phyloP scores from a whole-genome alignment of 2,888 invertebrate genomes.

The Andricus curvator region DNA sequence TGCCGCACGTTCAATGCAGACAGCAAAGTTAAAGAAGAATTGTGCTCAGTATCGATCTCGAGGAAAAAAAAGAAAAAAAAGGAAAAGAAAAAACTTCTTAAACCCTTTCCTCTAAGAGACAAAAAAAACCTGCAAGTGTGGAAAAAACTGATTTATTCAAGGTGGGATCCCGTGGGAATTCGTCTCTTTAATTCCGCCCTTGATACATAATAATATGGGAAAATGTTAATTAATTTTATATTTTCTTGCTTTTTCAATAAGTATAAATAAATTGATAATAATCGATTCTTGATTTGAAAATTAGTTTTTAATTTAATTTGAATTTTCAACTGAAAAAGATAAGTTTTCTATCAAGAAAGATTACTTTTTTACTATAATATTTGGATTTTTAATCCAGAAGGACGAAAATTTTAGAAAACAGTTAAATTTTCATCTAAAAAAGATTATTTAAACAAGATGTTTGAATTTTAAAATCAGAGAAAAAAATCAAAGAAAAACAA shows the following conservation, averaged over 20 bases:
- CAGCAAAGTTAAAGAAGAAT: neutral
- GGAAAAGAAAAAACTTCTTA: neutral
- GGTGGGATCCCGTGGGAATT: conserved; percentile 33
- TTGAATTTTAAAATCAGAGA: too few species aligned
- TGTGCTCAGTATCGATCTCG: neutral
- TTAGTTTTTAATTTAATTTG: too few species aligned
- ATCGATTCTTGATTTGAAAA: neutral
- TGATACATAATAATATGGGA: neutral
- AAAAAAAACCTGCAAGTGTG: neutral
- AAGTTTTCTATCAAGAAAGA: too few species aligned
- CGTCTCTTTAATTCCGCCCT: conserved; percentile 4
- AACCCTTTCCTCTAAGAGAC: conserved; percentile 8
- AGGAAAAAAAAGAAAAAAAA: neutral
- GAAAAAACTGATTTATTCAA: conserved; percentile 37
- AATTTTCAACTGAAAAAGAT: too few species aligned
- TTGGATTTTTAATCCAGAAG: too few species aligned
- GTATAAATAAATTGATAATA: neutral
- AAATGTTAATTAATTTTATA: neutral
- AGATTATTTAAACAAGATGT: too few species aligned
- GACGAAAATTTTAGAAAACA: too few species aligned
- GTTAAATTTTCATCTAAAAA: too few species aligned
- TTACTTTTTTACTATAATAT: too few species aligned
- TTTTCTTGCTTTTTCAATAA: neutral
- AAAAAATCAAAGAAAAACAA: too few species aligned
- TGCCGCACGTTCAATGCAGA: neutral